Base-by-base conservation (phyloP, 37 sponge, comb jelly and placozoan genomes). In the Chondrosia reniformis region DNA sequence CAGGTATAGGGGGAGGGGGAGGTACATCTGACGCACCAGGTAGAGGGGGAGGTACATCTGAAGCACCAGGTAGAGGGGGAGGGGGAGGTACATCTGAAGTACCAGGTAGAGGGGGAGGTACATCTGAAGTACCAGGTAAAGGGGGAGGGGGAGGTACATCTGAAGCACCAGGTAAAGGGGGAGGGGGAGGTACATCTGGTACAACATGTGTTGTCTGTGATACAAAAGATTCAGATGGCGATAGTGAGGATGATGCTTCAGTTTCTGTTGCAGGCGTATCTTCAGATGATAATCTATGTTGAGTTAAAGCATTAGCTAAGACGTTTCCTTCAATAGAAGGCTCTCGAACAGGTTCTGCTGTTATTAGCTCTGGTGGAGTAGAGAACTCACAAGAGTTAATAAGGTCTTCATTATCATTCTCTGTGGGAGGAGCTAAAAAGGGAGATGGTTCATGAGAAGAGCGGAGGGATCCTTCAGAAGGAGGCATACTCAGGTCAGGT, bases 31-130 rank as follows among this genome's bases (percentile, higher is more conserved):
- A 62, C 7, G 19, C 74, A 8, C 46, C 43, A 25, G 64, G 54
- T 19, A 38, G 84, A 30, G 84, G 85, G 41, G 85, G 82, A 40
- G 72, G 63, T 13, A 82, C 67, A 21, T n/a, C 25, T 56, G 43
- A 46, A 57, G 55, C 43, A 58, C 49, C 46, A 46, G 61, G 46
- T 36, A 75, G 76, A 49, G 81, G 84, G 30, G 84, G 84, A n/a
- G 83, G 84, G 13, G 80, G 73, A n/a, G 49, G 39, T 61, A 25
- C 65, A 63, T 40, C 36, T 19, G 75, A 8, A 19, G 28, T 25
- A 25, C 4, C 32, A 59, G 69, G 69, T 33, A 30, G 40, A 4
- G 63, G 65, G 13, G 17, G 57, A 46, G 86, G 15, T 56, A 4
- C 59, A 74, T n/a, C n/a, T n/a, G 34, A 45, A 19, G 40, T 24